A percentile compares a stretch with the other conserved stretches of the same genome.
Evolutionary conservation across 2,888 invertebrate genomes (phyloP).

Genomic region (Leptopilina syphax): DNA sequence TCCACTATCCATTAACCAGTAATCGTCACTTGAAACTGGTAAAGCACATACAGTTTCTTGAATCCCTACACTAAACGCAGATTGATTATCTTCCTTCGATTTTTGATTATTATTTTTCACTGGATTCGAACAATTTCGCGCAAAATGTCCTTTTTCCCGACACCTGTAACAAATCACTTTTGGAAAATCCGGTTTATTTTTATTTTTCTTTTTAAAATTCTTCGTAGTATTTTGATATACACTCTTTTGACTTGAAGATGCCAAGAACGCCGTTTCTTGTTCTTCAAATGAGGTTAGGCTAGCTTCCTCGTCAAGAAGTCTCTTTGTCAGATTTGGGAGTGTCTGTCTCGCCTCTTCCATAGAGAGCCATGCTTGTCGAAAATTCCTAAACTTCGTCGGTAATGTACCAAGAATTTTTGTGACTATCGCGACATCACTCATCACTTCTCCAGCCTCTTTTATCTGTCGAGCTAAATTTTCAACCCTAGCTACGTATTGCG

Average conservation of each 20-base stretch:
- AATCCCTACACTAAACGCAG: neutral
- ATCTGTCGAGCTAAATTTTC: slow-evolving; percentile 45
- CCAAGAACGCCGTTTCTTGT: neutral
- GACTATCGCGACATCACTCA: slow-evolving; percentile 48
- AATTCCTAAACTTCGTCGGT: slow-evolving; percentile 45
- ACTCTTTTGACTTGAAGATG: slow-evolving; percentile 11
- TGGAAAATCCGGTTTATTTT: neutral
- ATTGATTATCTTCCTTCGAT: neutral
- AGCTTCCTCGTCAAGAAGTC: slow-evolving; percentile 43
- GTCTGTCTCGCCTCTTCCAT: slow-evolving; percentile 46
- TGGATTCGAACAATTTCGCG: neutral
- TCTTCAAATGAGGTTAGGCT: slow-evolving; percentile 23
- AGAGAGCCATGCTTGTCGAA: slow-evolving; percentile 49
- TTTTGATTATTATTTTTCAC: slow-evolving; percentile 2
- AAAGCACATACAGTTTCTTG: no score
- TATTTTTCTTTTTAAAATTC: neutral
- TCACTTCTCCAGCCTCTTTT: slow-evolving; percentile 44
- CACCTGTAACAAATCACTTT: neutral
- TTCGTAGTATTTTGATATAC: neutral
- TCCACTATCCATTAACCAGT: slow-evolving; percentile 20
- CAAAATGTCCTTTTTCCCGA: slow-evolving; percentile 3
- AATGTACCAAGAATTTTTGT: slow-evolving; percentile 47
- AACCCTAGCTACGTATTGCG: slow-evolving; percentile 45
- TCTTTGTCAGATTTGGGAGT: slow-evolving; percentile 44
- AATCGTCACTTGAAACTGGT: no score